phyloP scores from a whole-genome alignment of 2,888 invertebrate genomes.

The Cartodere bifasciata region DNA sequence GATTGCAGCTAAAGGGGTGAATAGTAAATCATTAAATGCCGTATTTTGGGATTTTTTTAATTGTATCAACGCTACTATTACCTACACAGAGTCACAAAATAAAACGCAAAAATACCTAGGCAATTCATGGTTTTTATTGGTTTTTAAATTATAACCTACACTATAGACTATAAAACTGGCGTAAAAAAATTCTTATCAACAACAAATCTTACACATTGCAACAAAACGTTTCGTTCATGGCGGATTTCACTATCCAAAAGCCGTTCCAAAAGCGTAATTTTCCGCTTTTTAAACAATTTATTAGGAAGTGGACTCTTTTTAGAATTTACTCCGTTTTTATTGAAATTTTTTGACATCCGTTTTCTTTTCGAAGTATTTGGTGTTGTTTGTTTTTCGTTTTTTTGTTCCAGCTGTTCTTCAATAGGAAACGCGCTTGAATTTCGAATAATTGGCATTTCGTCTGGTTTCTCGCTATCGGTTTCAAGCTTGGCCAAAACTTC shows the following conservation, averaged over 20 bases:
- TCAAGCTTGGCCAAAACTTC: too few relatives aligned
- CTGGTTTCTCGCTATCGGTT: conserved; percentile 1
- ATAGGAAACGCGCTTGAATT: neutral
- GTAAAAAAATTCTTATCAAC: conserved; percentile 65
- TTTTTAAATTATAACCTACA: too few relatives aligned
- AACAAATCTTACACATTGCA: conserved; percentile 76
- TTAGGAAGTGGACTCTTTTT: conserved; percentile 16
- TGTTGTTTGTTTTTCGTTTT: conserved; percentile 8
- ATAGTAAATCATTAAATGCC: too few relatives aligned
- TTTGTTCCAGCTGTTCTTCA: conserved; percentile 10
- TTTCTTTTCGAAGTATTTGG: conserved; percentile 4
- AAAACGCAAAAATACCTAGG: too few relatives aligned
- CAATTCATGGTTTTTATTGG: too few relatives aligned
- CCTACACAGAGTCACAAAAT: too few relatives aligned
- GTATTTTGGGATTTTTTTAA: too few relatives aligned
- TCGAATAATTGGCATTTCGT: conserved; percentile 3
- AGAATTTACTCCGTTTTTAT: conserved; percentile 5
- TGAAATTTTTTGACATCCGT: neutral
- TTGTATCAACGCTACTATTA: too few relatives aligned
- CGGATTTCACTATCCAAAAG: conserved; percentile 65
- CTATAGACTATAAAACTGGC: too few relatives aligned
- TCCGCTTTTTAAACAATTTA: conserved; percentile 23
- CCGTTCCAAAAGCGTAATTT: conserved; percentile 52
- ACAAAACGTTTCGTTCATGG: conserved; percentile 73
- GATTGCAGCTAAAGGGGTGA: too few relatives aligned